These are phyloP conservation scores for Dinocampus coccinellae DNA, from an alignment of 2,888 invertebrate species.

Conservation along the genomic window DNA sequence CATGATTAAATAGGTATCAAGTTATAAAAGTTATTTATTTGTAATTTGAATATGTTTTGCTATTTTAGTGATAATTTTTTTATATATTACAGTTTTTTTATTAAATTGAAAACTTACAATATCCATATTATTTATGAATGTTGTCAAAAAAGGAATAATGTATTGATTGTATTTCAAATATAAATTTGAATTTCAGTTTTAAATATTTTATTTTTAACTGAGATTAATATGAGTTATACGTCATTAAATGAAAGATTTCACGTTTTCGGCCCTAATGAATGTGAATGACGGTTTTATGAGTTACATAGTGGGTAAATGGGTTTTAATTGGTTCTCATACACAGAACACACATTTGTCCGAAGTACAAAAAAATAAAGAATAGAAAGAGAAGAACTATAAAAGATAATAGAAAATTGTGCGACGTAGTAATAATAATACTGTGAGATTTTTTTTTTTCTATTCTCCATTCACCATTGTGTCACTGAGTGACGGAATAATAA, in stretches of 20 bases:
- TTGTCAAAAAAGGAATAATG: no score
- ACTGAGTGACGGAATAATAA: conserved; percentile 19
- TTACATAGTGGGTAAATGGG: conserved; percentile 60
- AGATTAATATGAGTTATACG: conserved; percentile 68
- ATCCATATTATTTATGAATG: no score
- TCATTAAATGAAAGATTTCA: conserved; percentile 61
- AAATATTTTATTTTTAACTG: no score
- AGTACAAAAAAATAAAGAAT: not conserved
- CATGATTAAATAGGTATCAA: conserved; percentile 10
- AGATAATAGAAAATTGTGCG: conserved; percentile 22
- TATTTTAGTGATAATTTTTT: no score
- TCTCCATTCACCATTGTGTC: conserved; percentile 15
- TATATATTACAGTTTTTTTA: no score
- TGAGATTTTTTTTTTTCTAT: conserved; percentile 13
- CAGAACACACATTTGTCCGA: conserved; percentile 1
- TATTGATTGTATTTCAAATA: no score
- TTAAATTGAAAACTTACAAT: no score
- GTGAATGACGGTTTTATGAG: conserved; percentile 58
- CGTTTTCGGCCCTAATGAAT: conserved; percentile 41
- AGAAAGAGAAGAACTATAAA: not conserved
- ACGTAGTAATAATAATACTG: not conserved
- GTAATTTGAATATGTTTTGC: conserved; percentile 16
- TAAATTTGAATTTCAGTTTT: no score
- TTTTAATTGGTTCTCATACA: conserved; percentile 58
- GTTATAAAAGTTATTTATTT: conserved; percentile 18